Evolutionary conservation across 1,140 invertebrate species (phyloP), one percentile per base, ranked within the genome.

Genomic region (Leptinotarsa undecemlineata): DNA sequence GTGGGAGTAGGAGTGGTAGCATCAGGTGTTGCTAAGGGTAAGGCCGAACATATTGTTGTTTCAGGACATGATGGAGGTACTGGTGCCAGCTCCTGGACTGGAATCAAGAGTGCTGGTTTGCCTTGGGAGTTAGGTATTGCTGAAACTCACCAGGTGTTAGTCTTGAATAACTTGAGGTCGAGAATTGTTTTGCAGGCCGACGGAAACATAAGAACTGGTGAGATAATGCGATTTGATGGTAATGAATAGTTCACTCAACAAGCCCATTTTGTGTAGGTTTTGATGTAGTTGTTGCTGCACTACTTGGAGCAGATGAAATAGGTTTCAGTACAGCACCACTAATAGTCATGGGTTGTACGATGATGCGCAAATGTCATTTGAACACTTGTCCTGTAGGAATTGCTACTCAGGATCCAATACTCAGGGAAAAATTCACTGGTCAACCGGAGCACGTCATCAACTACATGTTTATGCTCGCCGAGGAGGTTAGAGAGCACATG

Each of bases 361-460:
- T 99, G 98, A 99, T 99, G 98, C 89, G 98, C 69, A 99, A 99
- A 85, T 99, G 98, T 85, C 98, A 99, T 86, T 88, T 99, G 73
- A 99, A 99, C 86, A 99, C 98, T 26, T 99, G 98, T 83, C 98
- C 98, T 0, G 98, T 99, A 70, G 98, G 98, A 75, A 95, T 99
- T 81, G 98, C 98, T 3, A 99, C 98, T 1, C 96, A 98, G 87
- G 98, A 99, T 89, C 98, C 98, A 0, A 89, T 93, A 17, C 86
- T 99, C 20, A 88, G 98, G 23, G 96, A 96, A 82, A 99, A 99
- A 85, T 99, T 99, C 87, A 94, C 93, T 23, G 98, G 98, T 42
- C 96, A 98, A 83, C 97, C 98, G 0, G 98, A 99, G 85, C 93
- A 99, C 86, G 96, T 99, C 4, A 90, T 99, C 77, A 99, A 99